Evolutionary conservation across 2,888 invertebrate species (phyloP), one percentile per base, ranked within the genome.

Genomic region (Pheosia gnoma): DNA sequence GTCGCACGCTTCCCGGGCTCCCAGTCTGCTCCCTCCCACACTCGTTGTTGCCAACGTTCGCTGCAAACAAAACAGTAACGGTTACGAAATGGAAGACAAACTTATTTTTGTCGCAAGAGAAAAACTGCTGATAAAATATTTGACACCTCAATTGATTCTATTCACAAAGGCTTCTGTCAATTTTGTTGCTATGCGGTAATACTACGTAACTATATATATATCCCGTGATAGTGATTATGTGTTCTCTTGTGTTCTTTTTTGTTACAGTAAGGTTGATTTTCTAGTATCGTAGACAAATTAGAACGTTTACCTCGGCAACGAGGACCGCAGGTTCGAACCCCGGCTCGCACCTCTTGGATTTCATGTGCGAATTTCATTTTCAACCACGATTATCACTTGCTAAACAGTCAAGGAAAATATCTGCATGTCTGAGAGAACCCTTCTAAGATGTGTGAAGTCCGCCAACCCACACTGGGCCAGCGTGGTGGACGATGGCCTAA

Each of bases 21-120:
- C 80, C 77, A 60, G 82, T 71, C 80, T 86, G 86, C 68, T 90
- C 90, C 49, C 86, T 81, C 65, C 91, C 90, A 68, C 88, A 83
- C 63, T 91, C 93, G 78, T 86, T 89, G 87, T 91, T 90, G 66
- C 88, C 83, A 70, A 87, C 88, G 81, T 88, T 90, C 52, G 90
- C 93, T 93, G 89, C 60, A 74, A 85, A 91, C 80, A 88, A 87
- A 86, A 80, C 65, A 70, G 56, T 66, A 66, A 67, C 59, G 60
- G 62, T 71, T 67, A 64, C 38, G 56, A 57, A 67, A 63, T 25
- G 38, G 25, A 36, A 36, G 9, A 36, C 52, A 4, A 36, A 13
- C 38, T 57, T 51, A 49, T 7, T 55, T 25, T 51, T n/a, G 45
- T 65, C 59, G 52, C 59, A 54, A 13, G 25, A 60, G 59, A 63